Percentiles rank a stretch among this genome's conserved stretches.
Evolutionary conservation across 2,797 vertebrate species (phyloP).

Genomic region (Sylvilagus floridanus): DNA sequence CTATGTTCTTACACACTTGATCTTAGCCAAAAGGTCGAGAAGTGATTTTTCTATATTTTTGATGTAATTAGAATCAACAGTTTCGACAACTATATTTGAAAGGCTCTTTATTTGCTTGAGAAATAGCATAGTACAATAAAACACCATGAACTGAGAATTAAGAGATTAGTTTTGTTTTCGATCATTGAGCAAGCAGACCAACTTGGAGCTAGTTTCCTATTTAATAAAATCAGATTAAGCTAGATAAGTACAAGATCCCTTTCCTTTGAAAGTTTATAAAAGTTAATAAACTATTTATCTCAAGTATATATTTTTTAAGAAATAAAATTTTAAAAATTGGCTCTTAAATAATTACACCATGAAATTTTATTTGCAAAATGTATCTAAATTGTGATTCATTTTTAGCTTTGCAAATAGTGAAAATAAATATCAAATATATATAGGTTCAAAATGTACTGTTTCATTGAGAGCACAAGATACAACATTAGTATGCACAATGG

Average conservation of each 20-base stretch:
- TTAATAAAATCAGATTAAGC: constrained; percentile 35
- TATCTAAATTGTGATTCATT: neutral
- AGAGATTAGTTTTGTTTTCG: neutral
- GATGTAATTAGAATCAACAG: neutral
- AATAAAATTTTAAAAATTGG: neutral
- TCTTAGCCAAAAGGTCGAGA: too few species aligned
- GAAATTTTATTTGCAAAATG: neutral
- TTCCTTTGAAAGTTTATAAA: constrained; percentile 19
- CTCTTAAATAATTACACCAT: neutral
- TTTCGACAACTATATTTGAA: neutral
- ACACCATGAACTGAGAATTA: neutral
- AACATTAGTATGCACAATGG: neutral
- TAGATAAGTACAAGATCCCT: neutral
- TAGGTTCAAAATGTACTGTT: constrained; percentile 10
- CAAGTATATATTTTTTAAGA: neutral
- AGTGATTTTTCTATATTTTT: neutral
- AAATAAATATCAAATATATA: neutral
- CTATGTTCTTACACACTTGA: too few species aligned
- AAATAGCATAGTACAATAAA: neutral
- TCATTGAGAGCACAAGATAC: neutral
- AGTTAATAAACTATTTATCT: neutral
- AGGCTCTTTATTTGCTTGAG: neutral
- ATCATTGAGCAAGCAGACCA: neutral
- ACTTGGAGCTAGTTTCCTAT: neutral
- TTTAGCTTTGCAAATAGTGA: neutral